Evolutionary conservation across 2,888 invertebrate species (phyloP), one percentile per base, ranked within the genome.

Genomic region (Folsomia candida): DNA sequence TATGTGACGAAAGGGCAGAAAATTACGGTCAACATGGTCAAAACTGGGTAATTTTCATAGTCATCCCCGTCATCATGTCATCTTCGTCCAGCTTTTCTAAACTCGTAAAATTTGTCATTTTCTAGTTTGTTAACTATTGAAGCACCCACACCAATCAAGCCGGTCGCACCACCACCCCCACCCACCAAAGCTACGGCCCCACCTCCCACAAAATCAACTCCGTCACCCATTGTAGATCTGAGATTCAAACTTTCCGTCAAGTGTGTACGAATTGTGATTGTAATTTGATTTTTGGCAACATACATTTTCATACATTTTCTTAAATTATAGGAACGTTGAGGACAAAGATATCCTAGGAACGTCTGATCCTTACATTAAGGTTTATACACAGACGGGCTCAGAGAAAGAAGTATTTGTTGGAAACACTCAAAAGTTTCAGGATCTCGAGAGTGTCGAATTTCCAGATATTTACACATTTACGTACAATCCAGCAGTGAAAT

Each of bases 311-410:
- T 29, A 1, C 9, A 47, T 24, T 3, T 59, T n/a, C 37, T 60
- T 1, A 28, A 27, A 6, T 27, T 54, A 1, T n/a, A 74, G 74
- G 51, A 65, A 65, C 6, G 58, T 76, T 11, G 76, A 76, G n/a
- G 76, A 76, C 37, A 72, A 69, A 26, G 78, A 78, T 57, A 25
- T 79, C 9, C 62, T 75, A 1, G 79, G 79, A 63, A 79, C 79
- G 4, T 70, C 67, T 18, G 74, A 74, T 20, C 71, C 73, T 6
- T 71, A 78, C 60, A 76, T 76, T 2, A 77, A 77, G 37, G 73
- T 74, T 9, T 75, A 62, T 70, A 69, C 71, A 0, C 74, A 78
- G 26, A 65, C 72, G 37, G 71, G 72, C 11, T 74, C 70, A 29
- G 69, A 66, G 1, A 63, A 68, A 1, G 79, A 80, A 60, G 25